phyloP scores from a whole-genome alignment of 2,797 vertebrate genomes.

The Coracias cyanogaster region DNA sequence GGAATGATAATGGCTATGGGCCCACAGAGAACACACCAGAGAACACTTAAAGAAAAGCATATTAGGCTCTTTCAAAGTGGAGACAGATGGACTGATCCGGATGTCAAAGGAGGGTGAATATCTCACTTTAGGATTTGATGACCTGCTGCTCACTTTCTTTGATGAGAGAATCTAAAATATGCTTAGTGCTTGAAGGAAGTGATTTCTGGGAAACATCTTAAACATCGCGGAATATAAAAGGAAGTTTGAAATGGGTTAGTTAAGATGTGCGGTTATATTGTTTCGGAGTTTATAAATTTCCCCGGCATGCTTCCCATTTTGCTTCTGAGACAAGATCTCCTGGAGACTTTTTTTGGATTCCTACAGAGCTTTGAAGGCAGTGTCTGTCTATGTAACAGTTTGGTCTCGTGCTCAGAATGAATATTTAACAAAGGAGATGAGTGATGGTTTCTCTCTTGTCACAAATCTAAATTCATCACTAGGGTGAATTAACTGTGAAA shows the following conservation, averaged over 20 bases:
- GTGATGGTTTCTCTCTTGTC: constrained; percentile 61
- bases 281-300: constrained; percentile 46
- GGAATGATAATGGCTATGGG: constrained; percentile 74
- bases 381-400: constrained; percentile 68
- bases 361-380: constrained; percentile 67
- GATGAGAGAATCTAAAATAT: constrained; percentile 69
- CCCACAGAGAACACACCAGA: constrained; percentile 68
- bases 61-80: constrained; percentile 71
- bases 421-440: constrained; percentile 69
- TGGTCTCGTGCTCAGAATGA: constrained; percentile 70
- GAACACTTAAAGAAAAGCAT: constrained; percentile 71
- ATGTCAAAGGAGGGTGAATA: constrained; percentile 72
- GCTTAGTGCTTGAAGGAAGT: constrained; percentile 40
- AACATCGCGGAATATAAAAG: background rate
- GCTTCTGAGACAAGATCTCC: constrained; percentile 57
- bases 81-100: constrained; percentile 71
- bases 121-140: constrained; percentile 73
- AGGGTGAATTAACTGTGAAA: constrained; percentile 53
- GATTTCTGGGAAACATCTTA: constrained; percentile 59
- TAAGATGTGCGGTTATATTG: constrained; percentile 50
- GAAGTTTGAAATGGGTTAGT: constrained; percentile 41
- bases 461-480: constrained; percentile 49
- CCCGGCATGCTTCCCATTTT: constrained; percentile 51
- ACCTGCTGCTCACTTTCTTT: constrained; percentile 74
- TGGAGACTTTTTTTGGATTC: constrained; percentile 60